Evolutionary conservation across 2,113 vertebrate species (phyloP).

Genomic region (Myrmecophaga tridactyla): DNA sequence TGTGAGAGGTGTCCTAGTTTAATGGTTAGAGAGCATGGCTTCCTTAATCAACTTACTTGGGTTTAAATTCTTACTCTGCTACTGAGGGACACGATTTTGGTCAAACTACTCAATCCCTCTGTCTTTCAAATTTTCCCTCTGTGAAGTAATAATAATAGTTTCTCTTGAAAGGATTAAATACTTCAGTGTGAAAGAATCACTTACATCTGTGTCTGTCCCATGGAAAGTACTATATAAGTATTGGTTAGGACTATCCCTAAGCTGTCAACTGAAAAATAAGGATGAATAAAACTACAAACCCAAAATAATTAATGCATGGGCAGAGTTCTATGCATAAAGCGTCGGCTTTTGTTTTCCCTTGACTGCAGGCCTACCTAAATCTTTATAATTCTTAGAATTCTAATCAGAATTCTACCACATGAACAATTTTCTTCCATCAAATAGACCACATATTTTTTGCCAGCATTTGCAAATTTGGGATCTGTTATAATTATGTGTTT

Average conservation of each 20-base stretch:
- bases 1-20: not conserved
- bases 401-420: not conserved
- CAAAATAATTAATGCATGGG: not conserved
- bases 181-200: not conserved
- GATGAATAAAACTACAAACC: not conserved
- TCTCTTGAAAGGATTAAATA: not conserved
- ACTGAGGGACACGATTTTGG: not conserved
- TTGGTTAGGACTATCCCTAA: not conserved
- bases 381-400: not conserved
- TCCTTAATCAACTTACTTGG: not conserved
- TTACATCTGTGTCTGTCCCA: not conserved
- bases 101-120: not conserved
- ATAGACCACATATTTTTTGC: slow-evolving; percentile 10
- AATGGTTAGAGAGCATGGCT: not conserved
- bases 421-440: not conserved
- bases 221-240: not conserved
- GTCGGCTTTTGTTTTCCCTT: not conserved
- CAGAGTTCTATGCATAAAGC: not conserved
- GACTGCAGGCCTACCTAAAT: not conserved
- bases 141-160: not conserved
- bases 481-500: slow-evolving; percentile 58
- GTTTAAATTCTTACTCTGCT: not conserved
- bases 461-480: slow-evolving; percentile 33
- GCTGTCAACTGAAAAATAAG: not conserved
- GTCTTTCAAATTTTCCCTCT: not conserved